Evolutionary conservation across 2,797 vertebrate species (phyloP).

Genomic region (Yasuhikotakia modesta): DNA sequence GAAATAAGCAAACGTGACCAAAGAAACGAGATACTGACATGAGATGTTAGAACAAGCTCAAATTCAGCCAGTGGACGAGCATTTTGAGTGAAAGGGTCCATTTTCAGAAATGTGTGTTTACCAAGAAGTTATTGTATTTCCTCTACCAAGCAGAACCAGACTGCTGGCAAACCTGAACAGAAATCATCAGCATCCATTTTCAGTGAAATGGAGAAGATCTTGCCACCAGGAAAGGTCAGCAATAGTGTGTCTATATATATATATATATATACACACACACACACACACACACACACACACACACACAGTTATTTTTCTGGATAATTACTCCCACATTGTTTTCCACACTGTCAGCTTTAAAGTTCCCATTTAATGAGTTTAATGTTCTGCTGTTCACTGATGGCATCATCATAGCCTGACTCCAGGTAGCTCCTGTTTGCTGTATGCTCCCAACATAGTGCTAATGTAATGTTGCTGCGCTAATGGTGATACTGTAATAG

Average conservation of each 20-base stretch:
- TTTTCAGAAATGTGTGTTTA: constrained; percentile 53
- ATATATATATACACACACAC: too few relatives aligned
- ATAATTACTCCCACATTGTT: too few relatives aligned
- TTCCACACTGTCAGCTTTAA: constrained; percentile 25
- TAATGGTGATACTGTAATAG: too few relatives aligned
- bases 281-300: constrained; percentile 5
- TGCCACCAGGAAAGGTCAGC: constrained; percentile 47
- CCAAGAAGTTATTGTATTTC: constrained; percentile 53
- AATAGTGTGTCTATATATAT: too few relatives aligned
- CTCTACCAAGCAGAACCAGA: constrained; percentile 42
- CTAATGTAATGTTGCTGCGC: too few relatives aligned
- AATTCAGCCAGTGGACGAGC: constrained; percentile 36
- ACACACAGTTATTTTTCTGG: too few relatives aligned
- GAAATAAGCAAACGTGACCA: neutral
- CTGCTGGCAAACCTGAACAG: constrained; percentile 30
- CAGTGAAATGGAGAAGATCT: constrained; percentile 52
- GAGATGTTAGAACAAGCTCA: constrained; percentile 37
- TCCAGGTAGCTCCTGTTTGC: too few relatives aligned
- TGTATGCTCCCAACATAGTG: too few relatives aligned
- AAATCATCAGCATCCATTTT: constrained; percentile 49
- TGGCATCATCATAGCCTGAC: too few relatives aligned
- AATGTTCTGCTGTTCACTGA: too few relatives aligned
- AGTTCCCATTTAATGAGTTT: constrained; percentile 11
- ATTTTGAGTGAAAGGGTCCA: constrained; percentile 44
- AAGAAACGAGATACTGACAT: constrained; percentile 39